These are phyloP conservation scores for Todiramphus saurophagus DNA, from an alignment of 2,113 vertebrate genomes.

Conservation along the genomic window DNA sequence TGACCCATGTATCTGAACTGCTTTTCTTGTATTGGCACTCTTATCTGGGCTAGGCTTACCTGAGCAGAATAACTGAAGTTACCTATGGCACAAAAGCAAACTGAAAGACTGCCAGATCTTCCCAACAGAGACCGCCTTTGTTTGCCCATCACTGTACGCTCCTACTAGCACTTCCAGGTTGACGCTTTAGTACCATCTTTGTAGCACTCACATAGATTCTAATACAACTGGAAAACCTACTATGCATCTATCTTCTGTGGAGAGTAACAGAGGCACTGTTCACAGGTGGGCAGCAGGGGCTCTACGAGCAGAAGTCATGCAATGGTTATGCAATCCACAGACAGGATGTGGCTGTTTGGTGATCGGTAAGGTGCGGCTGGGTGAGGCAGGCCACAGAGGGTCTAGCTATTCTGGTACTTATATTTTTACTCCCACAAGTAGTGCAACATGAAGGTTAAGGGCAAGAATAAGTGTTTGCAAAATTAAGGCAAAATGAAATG, in stretches of 20 bases:
- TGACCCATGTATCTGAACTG: rapidly evolving
- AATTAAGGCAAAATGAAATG: not conserved
- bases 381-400: not conserved
- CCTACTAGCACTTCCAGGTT: not conserved
- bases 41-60: not conserved
- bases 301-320: not conserved
- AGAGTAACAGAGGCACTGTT: not conserved
- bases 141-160: not conserved
- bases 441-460: not conserved
- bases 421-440: not conserved
- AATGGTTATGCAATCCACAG: not conserved
- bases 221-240: not conserved
- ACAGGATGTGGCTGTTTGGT: not conserved
- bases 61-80: not conserved
- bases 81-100: not conserved
- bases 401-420: not conserved
- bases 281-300: not conserved
- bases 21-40: not conserved
- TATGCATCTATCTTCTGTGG: rapidly evolving
- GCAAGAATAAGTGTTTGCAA: not conserved
- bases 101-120: not conserved
- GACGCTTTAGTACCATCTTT: not conserved
- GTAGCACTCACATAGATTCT: not conserved
- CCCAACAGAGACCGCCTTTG: not conserved
- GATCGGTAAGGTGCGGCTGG: not conserved